Evolutionary conservation across 2,797 vertebrate species (phyloP), one percentile per base, ranked within the genome.

Genomic region (Diglossa cyanea): DNA sequence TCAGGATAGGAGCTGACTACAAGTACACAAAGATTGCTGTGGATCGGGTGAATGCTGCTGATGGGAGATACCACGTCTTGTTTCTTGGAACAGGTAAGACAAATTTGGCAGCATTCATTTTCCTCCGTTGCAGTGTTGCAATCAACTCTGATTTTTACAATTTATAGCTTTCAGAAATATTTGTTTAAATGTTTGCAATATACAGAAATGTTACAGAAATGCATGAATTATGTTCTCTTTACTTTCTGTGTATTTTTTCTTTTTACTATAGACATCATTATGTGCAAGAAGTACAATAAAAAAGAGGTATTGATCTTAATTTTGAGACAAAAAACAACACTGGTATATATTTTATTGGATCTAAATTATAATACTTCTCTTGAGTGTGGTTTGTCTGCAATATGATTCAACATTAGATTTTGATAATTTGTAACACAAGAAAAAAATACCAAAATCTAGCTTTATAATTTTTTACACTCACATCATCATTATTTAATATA

Each of bases 21-120:
- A 99, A 98, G 90, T 99, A 99, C 78, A 99, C 99, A 8, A 98
- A 99, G 78, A 99, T 99, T 92, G 98, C 98, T 6, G 99, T 99
- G 96, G 99, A 99, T 93, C 98, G 99, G 95, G 99, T 99, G 44
- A 98, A 97, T 42, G 99, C 99, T 21, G 98, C 99, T 1, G 99
- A 99, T 21, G 99, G 99, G 12, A 98, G 98, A 97, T 99, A 99
- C 73, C 99, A 99, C 0, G 99, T 99, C 87, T 98, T 99, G 26
- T 99, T 99, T 97, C 98, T 99, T 28, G 99, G 99, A 76, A 99
- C 99, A 96, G 99, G 99, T 99, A 97, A 65, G 96, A 75, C 33
- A 72, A 61, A 73, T 12, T 30, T 45, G 55, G 23, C 57, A 66
- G 17, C 6, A 40, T 42, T 73, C 2, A 0, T 40, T 91, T 76